Conservation (phyloP, 2,797 vertebrate genomes). For the Ctenosaura bakeri region DNA sequence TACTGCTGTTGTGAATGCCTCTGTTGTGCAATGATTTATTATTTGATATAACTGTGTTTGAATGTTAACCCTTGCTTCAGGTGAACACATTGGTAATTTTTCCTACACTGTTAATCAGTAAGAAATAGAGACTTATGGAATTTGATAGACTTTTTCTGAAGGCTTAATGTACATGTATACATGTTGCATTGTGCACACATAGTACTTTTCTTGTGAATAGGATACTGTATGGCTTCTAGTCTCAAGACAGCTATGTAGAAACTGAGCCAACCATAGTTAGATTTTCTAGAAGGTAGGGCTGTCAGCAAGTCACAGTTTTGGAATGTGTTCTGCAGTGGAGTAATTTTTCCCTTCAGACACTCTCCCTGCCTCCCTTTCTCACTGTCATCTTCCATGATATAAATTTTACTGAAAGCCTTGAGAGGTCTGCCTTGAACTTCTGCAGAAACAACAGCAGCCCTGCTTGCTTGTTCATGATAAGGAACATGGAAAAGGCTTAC, state of each 20-base stretch:
- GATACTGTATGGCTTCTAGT: not conserved
- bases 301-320: not conserved
- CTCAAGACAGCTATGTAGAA: not conserved
- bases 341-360: too few species aligned
- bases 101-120: not conserved
- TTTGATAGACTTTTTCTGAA: not conserved
- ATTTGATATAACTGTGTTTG: constrained; percentile 49
- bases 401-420: too few species aligned
- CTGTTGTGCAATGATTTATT: constrained; percentile 14
- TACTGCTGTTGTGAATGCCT: not conserved
- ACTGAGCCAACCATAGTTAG: not conserved
- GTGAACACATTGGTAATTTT: not conserved
- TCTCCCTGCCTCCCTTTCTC: not conserved
- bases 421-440: not conserved
- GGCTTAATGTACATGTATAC: not conserved
- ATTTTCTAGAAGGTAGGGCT: not conserved
- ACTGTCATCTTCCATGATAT: not conserved
- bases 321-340: not conserved
- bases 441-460: too few species aligned
- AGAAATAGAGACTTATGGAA: not conserved
- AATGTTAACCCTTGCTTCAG: constrained; percentile 41
- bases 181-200: not conserved
- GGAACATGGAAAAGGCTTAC: not conserved
- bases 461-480: not conserved
- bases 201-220: not conserved